phyloP scores from a whole-genome alignment of 92 coral and sea anemone genomes.

The Blastomussa wellsi region DNA sequence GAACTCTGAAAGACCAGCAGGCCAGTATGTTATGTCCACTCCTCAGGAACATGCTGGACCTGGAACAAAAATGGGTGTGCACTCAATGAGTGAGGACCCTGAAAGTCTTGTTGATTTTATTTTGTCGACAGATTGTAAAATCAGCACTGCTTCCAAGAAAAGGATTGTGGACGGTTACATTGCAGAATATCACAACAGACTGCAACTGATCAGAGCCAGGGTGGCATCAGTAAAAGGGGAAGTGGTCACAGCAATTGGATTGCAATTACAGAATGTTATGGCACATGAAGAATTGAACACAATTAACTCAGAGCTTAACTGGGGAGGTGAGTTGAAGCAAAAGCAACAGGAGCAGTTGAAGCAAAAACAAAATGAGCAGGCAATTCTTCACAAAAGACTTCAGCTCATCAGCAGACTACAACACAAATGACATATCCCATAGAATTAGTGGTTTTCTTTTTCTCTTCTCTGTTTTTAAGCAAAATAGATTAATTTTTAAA shows the following conservation, averaged over 20 bases:
- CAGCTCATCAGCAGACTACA: not conserved
- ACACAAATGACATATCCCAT: too few relatives aligned
- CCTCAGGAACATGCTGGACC: not conserved
- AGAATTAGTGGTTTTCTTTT: too few relatives aligned
- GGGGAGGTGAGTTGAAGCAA: not conserved
- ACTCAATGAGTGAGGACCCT: not conserved
- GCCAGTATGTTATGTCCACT: not conserved
- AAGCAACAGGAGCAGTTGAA: not conserved
- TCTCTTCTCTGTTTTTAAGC: too few relatives aligned
- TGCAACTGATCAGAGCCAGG: not conserved
- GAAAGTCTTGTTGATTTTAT: constrained; percentile 8
- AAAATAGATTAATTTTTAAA: too few relatives aligned
- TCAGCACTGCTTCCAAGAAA: not conserved
- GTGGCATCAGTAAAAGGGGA: not conserved
- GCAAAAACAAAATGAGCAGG: not conserved
- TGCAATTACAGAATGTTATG: not conserved
- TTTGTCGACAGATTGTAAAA: not conserved
- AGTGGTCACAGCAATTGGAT: not conserved
- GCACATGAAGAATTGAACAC: not conserved
- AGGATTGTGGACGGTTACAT: constrained; percentile 2
- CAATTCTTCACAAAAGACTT: not conserved
- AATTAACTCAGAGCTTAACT: not conserved
- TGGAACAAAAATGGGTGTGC: not conserved
- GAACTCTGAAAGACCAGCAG: not conserved
- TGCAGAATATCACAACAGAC: not conserved